A percentile compares a stretch with the other conserved stretches of the same genome.
These are phyloP conservation scores for Chelidonichthys spinosus DNA, from an alignment of 2,797 vertebrate species.

Conservation along the genomic window DNA sequence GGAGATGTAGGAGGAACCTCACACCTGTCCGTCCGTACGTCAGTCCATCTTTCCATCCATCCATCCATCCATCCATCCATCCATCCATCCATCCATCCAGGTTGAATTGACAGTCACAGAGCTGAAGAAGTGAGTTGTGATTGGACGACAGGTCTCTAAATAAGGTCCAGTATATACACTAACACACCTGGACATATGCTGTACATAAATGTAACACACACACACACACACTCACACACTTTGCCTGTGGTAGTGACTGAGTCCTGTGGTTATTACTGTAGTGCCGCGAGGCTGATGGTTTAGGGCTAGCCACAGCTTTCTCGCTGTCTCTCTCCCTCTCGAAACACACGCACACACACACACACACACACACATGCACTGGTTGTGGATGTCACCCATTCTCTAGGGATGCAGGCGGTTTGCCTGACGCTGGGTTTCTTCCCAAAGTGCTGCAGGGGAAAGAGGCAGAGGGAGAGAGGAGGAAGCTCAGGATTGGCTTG, in stretches of 20 bases:
- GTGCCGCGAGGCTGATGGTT: constrained; percentile 80
- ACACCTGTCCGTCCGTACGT: background rate
- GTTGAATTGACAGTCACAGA: constrained; percentile 45
- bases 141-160: constrained; percentile 48
- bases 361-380: constrained; percentile 20
- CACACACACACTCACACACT: constrained; percentile 51
- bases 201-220: constrained; percentile 18
- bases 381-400: constrained; percentile 76
- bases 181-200: background rate
- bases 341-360: constrained; percentile 13
- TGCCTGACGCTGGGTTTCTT: constrained; percentile 75
- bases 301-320: constrained; percentile 72
- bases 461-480: constrained; percentile 62
- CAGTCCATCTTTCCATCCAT: background rate
- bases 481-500: constrained; percentile 28
- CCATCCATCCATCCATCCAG: constrained; percentile 12
- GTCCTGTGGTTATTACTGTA: constrained; percentile 81
- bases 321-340: constrained; percentile 22
- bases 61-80: constrained; percentile 4
- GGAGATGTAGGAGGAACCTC: constrained; percentile 28
- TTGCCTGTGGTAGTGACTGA: constrained; percentile 73
- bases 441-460: constrained; percentile 79
- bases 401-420: constrained; percentile 69
- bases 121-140: constrained; percentile 50
- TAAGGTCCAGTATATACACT: constrained; percentile 20